A percentile compares a stretch with the other conserved stretches of the same genome.
Conservation (phyloP, 2,797 vertebrate genomes). For the Alectoris magna region DNA sequence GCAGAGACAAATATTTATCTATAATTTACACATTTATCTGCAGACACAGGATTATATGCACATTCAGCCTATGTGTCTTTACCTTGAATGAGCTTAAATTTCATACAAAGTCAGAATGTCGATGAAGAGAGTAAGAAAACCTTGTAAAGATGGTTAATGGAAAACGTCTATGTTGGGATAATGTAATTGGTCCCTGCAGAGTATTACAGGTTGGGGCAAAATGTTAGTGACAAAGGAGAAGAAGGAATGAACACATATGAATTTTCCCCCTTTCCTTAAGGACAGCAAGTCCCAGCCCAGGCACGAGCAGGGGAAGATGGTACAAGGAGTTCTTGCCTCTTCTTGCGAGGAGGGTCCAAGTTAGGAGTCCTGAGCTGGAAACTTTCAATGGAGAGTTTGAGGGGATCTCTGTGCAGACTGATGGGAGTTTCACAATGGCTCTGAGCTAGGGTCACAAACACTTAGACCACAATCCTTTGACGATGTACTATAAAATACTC, state of each 20-base stretch:
- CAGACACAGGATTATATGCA: neutral
- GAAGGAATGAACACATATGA: neutral
- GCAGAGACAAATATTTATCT: slow-evolving; percentile 52
- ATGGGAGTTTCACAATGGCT: neutral
- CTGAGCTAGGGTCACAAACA: neutral
- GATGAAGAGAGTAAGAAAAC: slow-evolving; percentile 46
- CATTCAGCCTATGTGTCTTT: slow-evolving; percentile 2
- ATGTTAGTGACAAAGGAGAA: slow-evolving; percentile 1
- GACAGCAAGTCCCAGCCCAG: neutral
- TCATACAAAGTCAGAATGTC: slow-evolving; percentile 28
- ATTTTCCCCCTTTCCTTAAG: slow-evolving; percentile 22
- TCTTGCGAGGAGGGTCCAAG: neutral
- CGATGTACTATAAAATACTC: neutral
- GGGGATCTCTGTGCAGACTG: neutral
- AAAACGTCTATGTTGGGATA: slow-evolving; percentile 71
- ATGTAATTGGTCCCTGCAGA: slow-evolving; percentile 73
- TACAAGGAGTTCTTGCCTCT: neutral
- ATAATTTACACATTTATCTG: neutral
- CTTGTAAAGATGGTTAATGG: slow-evolving; percentile 59
- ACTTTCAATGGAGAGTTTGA: neutral
- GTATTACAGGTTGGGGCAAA: slow-evolving; percentile 49
- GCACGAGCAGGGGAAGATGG: neutral
- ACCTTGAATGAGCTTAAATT: slow-evolving; percentile 34
- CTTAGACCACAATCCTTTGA: neutral
- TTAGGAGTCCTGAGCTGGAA: neutral